phyloP scores from a whole-genome alignment of 2,113 vertebrate genomes.

The Alosa alosa region DNA sequence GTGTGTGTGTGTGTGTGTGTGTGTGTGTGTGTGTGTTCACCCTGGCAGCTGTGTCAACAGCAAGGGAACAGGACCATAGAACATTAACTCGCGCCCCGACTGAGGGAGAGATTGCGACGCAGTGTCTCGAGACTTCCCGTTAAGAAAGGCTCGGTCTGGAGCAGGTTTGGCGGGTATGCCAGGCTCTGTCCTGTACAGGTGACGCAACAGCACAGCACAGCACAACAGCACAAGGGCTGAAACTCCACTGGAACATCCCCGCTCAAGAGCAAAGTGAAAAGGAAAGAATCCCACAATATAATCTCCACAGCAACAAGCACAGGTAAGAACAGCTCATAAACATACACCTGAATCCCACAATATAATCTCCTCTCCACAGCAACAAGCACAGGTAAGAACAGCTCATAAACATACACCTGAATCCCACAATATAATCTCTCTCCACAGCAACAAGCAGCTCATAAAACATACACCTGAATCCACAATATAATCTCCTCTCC shows the following conservation, averaged over 20 bases:
- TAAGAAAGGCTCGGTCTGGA: background rate
- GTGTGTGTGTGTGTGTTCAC: conserved; percentile 51
- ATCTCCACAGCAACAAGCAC: background rate
- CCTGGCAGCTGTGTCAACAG: conserved; percentile 69
- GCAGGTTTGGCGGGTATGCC: background rate
- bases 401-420: no score
- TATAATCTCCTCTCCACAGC: no score
- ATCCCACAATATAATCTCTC: no score
- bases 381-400: no score
- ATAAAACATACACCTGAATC: no score
- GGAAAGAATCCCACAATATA: background rate
- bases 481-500: background rate
- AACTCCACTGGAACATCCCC: background rate
- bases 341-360: conserved; percentile 27
- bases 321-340: background rate
- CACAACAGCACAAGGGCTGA: no score
- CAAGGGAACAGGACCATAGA: conserved; percentile 51
- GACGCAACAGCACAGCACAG: background rate
- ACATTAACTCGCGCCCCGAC: conserved; percentile 52
- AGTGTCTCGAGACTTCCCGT: background rate
- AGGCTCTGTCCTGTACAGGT: background rate
- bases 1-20: background rate
- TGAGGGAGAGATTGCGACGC: background rate
- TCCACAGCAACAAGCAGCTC: no score
- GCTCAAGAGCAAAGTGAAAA: conserved; percentile 48